Evolutionary conservation across 1,140 invertebrate species (phyloP).

Genomic region (Saccostrea glomerata): DNA sequence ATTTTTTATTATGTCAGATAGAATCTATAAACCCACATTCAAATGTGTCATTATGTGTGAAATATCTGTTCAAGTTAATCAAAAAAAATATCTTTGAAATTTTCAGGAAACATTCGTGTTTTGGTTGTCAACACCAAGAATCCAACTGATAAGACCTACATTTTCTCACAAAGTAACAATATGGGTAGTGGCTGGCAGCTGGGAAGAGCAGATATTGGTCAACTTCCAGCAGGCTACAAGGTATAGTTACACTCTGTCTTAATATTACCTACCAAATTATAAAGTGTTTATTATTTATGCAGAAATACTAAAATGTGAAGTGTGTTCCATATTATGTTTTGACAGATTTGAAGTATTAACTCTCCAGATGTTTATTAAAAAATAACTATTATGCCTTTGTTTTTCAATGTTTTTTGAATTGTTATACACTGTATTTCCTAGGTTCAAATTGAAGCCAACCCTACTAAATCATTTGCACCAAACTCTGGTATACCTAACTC

Average conservation of each 20-base stretch:
- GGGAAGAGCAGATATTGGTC: conserved; percentile 68
- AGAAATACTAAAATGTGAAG: too few species aligned
- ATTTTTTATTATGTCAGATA: not conserved
- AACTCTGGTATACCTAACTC: conserved; percentile 55
- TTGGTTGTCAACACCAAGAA: conserved; percentile 63
- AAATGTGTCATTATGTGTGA: too few species aligned
- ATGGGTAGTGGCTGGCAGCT: conserved; percentile 67
- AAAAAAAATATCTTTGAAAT: not conserved
- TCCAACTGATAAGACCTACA: conserved; percentile 54
- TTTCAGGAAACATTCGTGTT: conserved; percentile 65
- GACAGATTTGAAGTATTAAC: too few species aligned
- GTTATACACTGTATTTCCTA: conserved; percentile 43
- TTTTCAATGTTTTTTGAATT: too few species aligned
- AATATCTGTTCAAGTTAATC: too few species aligned
- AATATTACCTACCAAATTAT: too few species aligned
- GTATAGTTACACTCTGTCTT: conserved; percentile 46
- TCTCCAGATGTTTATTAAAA: too few species aligned
- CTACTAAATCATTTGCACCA: conserved; percentile 55
- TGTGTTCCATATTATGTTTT: too few species aligned
- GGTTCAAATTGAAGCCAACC: conserved; percentile 67
- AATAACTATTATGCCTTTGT: too few species aligned
- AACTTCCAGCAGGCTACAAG: conserved; percentile 68
- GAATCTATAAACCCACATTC: too few species aligned
- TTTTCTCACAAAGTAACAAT: conserved; percentile 63
- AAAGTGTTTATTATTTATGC: too few species aligned